Base-by-base conservation (phyloP, 2,113 vertebrate species). In the Marcusenius ussheri region DNA sequence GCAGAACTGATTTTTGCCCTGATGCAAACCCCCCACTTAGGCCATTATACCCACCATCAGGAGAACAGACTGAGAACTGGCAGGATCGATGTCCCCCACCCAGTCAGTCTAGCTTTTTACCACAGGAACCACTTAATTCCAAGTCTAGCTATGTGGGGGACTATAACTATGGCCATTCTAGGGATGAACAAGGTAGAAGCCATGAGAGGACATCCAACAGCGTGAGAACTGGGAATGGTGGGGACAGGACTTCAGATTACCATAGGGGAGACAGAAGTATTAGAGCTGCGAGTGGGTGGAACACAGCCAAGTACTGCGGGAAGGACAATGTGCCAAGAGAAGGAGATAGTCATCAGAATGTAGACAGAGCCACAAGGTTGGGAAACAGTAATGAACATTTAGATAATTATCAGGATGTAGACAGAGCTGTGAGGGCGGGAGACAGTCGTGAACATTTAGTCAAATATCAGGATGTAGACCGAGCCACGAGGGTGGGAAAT, bases 131-230 rank as follows among this genome's bases (percentile, higher is more conserved):
- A 19, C 3, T 49, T 62, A 35, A 31, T 50, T 35, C 35, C 15
- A 83, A 19, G 17, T 15, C 74, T 39, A 46, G 56, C 77, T 89
- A 84, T 45, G 77, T 58, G 11, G 47, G 53, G 89, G 89, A 89
- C 89, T 89, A 89, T 49, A 89, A 84, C 39, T 89, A 45, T n/a
- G 77, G 89, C 31, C 89, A 56, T 49, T 21, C 39, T 10, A 80
- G 47, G 21, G 89, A 83, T 49, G 49, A 42, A 31, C 49, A n/a
- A n/a, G 31, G 19, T 39, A 50, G 19, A 42, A 56, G 31, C 74
- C 10, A 46, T 87, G 51, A 66, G 2, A 46, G 31, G 11, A 19
- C 74, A 53, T 10, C 31, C 8, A 27, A 27, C 35, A 89, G 19
- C 56, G 8, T 24, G 49, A 42, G 77, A 83, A 21, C 77, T 35